Evolutionary conservation across 2,888 invertebrate species (phyloP).

Genomic region (Gryllus longicercus): DNA sequence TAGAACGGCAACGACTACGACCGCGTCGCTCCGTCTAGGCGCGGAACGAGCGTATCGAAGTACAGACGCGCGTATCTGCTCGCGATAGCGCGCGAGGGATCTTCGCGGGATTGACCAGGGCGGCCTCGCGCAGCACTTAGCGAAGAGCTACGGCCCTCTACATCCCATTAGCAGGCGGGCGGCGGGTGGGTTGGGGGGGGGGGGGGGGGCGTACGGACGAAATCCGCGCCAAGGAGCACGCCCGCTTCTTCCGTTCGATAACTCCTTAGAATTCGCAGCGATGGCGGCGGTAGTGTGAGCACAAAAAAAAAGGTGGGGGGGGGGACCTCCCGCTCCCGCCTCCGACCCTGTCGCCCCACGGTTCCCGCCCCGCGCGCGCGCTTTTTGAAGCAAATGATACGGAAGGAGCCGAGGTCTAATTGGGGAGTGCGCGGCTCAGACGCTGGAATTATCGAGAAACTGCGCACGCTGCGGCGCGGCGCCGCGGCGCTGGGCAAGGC

Average conservation of each 20-base stretch:
- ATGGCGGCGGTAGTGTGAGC: too few species aligned
- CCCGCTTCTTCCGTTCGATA: neutral
- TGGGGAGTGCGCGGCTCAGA: neutral
- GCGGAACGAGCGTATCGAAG: too few species aligned
- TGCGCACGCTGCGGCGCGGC: neutral
- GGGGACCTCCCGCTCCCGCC: neutral
- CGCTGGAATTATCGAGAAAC: neutral
- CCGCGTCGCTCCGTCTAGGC: too few species aligned
- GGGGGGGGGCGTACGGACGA: neutral
- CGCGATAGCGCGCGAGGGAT: too few species aligned
- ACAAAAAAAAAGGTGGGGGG: too few species aligned
- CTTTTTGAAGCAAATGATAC: conserved; percentile 6
- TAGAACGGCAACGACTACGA: too few species aligned
- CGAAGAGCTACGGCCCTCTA: neutral
- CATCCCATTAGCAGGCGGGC: neutral
- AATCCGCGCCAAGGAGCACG: neutral
- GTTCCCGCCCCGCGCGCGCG: neutral
- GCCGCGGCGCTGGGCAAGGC: too few species aligned
- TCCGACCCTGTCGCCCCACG: neutral
- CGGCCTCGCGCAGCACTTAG: neutral
- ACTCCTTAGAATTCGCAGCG: too few species aligned
- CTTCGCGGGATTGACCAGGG: too few species aligned
- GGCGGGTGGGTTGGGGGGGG: neutral
- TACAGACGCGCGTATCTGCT: too few species aligned
- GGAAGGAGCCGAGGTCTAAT: conserved; percentile 1